Evolutionary conservation across 2,888 invertebrate species (phyloP), one percentile per base, ranked within the genome.

Genomic region (Agriotes lineatus): DNA sequence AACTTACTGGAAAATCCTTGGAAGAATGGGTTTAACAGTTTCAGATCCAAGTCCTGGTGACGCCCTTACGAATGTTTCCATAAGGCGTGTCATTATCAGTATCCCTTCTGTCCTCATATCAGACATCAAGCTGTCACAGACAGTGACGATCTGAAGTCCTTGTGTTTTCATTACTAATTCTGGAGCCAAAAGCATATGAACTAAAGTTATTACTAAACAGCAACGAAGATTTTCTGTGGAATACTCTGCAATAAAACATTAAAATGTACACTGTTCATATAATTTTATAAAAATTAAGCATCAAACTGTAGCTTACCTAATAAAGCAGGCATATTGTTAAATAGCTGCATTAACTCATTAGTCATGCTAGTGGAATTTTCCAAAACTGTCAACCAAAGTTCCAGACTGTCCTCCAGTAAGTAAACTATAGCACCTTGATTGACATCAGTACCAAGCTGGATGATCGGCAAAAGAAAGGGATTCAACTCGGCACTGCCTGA

Each of bases 381-480:
- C 69, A 97, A 85, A 16, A 96, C 89, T 0, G 93, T 92, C 60
- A 92, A 87, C 96, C 97, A 97, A 67, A 98, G 86, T 75, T 96
- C 94, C 37, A 97, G 85, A 1, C 96, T 96, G 81, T 98, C 97
- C 83, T 97, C 97, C 75, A 96, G 85, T 58, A 97, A 87, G 83
- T 97, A 97, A 59, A 97, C 93, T 82, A 96, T 94, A 0, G 93
- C 89, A 61, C 91, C 89, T 61, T 70, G 70, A 19, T 60, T 67
- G 0, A 67, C 57, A 58, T 70, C 70, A 6, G 70, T 70, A n/a
- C 70, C 70, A 5, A 70, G 50, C 16, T 64, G 63, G 39, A 70
- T 70, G 30, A 70, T 70, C 6, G 82, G 88, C 68, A 91, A 83
- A 16, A 92, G 86, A 85, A 92, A 91, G 5, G 89, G 89, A 14